These are phyloP conservation scores for Tupaia chinensis DNA, from an alignment of 2,113 vertebrate species.

Conservation along the genomic window DNA sequence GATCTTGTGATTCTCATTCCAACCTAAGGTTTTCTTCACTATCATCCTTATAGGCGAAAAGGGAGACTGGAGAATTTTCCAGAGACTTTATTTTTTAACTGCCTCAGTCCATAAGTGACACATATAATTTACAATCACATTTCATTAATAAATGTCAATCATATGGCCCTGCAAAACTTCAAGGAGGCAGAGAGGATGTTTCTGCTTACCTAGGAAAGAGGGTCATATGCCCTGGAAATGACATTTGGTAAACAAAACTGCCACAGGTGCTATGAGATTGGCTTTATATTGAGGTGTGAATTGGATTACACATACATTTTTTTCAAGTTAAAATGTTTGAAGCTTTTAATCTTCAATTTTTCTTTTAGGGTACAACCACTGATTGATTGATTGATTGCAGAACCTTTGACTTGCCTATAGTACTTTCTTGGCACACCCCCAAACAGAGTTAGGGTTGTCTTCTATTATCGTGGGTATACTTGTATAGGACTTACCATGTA, in stretches of 20 bases:
- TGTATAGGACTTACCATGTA: background rate
- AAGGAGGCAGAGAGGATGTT: background rate
- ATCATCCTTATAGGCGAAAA: background rate
- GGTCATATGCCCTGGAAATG: background rate
- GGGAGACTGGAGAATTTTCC: background rate
- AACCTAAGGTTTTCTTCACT: background rate
- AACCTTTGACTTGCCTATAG: background rate
- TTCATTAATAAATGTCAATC: background rate
- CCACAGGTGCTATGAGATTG: background rate
- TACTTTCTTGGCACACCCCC: background rate
- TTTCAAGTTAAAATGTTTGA: conserved; percentile 28
- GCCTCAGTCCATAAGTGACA: background rate
- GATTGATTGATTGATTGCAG: background rate
- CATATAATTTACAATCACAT: background rate
- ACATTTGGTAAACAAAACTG: conserved; percentile 3
- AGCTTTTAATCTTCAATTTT: conserved; percentile 47
- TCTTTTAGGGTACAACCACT: background rate
- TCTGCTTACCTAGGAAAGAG: background rate
- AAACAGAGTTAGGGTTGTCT: background rate
- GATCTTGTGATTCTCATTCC: background rate
- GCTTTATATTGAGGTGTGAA: background rate
- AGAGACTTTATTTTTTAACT: background rate
- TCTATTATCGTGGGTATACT: background rate
- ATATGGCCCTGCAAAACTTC: background rate
- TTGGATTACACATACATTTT: conserved; percentile 17